A percentile compares a stretch with the other conserved stretches of the same genome.
Conservation (phyloP, 2,888 invertebrate species). For the Serripes groenlandicus region DNA sequence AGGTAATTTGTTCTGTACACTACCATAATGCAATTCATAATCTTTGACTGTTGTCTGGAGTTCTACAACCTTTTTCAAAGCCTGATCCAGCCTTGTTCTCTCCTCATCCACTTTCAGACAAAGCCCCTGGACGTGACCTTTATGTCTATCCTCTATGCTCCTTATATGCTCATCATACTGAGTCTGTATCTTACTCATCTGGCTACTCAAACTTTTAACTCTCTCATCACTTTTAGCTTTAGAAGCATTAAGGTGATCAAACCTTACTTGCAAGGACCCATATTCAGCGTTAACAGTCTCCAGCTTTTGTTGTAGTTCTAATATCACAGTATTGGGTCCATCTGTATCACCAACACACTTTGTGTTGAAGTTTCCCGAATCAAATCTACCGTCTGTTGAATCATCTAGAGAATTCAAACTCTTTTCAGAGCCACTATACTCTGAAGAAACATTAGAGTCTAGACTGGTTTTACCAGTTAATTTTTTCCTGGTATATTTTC, state of each 20-base stretch:
- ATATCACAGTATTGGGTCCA: conserved; percentile 40
- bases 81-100: conserved; percentile 74
- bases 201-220: conserved; percentile 67
- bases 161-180: conserved; percentile 77
- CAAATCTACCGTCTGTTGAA: neutral
- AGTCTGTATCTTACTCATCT: conserved; percentile 68
- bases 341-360: conserved; percentile 22
- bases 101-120: conserved; percentile 76
- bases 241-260: conserved; percentile 50
- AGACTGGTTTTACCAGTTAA: conserved; percentile 26
- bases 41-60: conserved; percentile 77
- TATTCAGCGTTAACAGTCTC: conserved; percentile 64
- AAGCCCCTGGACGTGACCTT: conserved; percentile 69
- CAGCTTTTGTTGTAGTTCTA: conserved; percentile 61
- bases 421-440: conserved; percentile 44
- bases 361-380: neutral
- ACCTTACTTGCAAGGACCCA: conserved; percentile 38
- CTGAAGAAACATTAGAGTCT: conserved; percentile 45
- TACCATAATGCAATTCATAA: conserved; percentile 79
- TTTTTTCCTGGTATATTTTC: conserved; percentile 46
- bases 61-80: conserved; percentile 75
- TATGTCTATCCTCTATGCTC: conserved; percentile 69
- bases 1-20: conserved; percentile 53
- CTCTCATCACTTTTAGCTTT: conserved; percentile 63
- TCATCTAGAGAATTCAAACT: conserved; percentile 29